Evolutionary conservation across 2,888 invertebrate genomes (phyloP).

Genomic region (Phragmatobia fuliginosa): DNA sequence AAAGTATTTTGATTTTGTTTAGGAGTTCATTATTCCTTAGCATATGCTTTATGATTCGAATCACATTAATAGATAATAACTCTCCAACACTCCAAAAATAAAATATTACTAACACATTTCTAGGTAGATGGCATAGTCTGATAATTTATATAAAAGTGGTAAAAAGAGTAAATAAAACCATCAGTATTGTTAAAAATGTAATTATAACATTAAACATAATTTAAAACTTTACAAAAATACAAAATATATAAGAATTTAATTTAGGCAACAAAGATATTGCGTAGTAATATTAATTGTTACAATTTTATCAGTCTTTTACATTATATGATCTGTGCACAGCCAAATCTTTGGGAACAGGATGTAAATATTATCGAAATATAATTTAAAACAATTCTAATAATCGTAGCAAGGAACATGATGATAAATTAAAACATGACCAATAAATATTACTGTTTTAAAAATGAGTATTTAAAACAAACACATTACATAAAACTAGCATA

Average conservation of each 20-base stretch:
- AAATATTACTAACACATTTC: background rate
- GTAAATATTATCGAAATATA: slow-evolving; percentile 39
- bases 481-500: slow-evolving; percentile 14
- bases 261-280: slow-evolving; percentile 52
- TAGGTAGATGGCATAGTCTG: too few species aligned
- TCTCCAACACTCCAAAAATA: background rate
- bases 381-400: slow-evolving; percentile 33
- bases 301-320: slow-evolving; percentile 73
- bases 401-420: slow-evolving; percentile 33
- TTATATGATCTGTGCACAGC: slow-evolving; percentile 73
- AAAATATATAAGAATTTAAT: slow-evolving; percentile 52
- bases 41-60: too few species aligned
- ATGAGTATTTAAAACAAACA: slow-evolving; percentile 36
- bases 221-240: slow-evolving; percentile 52
- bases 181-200: slow-evolving; percentile 55
- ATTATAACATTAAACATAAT: slow-evolving; percentile 61
- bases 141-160: too few species aligned
- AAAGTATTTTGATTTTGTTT: too few species aligned
- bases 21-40: too few species aligned
- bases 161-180: slow-evolving; percentile 28
- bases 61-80: too few species aligned
- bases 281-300: slow-evolving; percentile 62
- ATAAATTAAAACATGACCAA: slow-evolving; percentile 10
- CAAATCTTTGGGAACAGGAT: slow-evolving; percentile 76
- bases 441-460: slow-evolving; percentile 10